Base-by-base conservation (phyloP, 2,113 vertebrate genomes). In the Apteryx owenii region DNA sequence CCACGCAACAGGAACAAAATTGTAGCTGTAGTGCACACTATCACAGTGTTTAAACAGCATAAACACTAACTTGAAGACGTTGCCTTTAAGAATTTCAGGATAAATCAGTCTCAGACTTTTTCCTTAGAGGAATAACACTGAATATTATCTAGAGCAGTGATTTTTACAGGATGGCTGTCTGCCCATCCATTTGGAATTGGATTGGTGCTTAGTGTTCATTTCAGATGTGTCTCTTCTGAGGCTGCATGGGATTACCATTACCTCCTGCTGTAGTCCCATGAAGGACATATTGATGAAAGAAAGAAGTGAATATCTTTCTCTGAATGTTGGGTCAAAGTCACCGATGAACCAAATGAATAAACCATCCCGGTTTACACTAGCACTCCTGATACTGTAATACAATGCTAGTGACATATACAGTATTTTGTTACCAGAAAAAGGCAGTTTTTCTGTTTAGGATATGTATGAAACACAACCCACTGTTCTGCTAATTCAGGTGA, bases 401-500 rank as follows among this genome's bases (percentile, higher is more conserved):
- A 71, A n/a, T 25, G 28, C 26, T 65, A 68, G n/a, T 64, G 82
- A 91, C 58, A 91, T 88, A 88, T 53, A 87, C 0, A 44, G 40
- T 12, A 56, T 56, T 88, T 62, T 56, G 50, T 11, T 65, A 46
- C 48, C 65, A 78, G 65, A 89, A 93, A 90, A 87, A 65, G 61
- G 29, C 26, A 44, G 33, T 51, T 92, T 66, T 84, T 76, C 38
- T 90, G 17, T 85, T 73, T 33, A 29, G 19, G 8, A 8, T 20
- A 28, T 58, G 53, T 29, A 36, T 42, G 76, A 92, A 72, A 91
- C 6, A 9, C 25, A 71, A 23, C 18, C 28, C 29, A 26, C 25
- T 44, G 31, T 71, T 86, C 88, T 90, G 25, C 28, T 66, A 94
- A 91, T 68, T 79, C 66, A 65, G 42, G 26, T 76, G 46, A 84